Percentiles rank a stretch among this genome's conserved stretches.
phyloP scores from a whole-genome alignment of 2,888 invertebrate species.

The Agonum fuliginosum region DNA sequence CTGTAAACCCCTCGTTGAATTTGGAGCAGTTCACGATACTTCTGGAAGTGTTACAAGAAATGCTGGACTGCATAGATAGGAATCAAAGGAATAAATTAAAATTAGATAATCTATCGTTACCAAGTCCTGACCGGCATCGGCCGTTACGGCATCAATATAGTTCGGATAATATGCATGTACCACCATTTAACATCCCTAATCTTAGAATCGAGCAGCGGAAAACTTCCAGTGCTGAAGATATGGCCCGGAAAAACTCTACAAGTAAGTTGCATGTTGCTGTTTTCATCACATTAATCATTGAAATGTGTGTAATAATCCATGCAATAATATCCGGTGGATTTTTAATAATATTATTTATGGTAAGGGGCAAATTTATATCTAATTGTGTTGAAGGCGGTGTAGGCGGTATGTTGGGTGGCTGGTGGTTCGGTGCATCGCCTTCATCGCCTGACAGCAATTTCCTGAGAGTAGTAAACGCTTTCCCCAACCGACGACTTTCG shows the following conservation, averaged over 20 bases:
- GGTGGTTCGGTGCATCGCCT: conserved; percentile 90
- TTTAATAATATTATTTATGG: not conserved
- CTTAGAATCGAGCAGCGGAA: conserved; percentile 89
- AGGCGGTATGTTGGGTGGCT: conserved; percentile 81
- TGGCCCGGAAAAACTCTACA: conserved; percentile 91
- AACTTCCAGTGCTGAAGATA: conserved; percentile 93
- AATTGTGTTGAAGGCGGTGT: conserved; percentile 1
- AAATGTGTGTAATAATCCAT: too few relatives aligned
- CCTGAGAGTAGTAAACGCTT: conserved; percentile 86
- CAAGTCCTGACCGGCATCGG: conserved; percentile 85
- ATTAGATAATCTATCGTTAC: conserved; percentile 84
- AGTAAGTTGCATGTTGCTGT: too few relatives aligned
- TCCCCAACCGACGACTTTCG: conserved; percentile 90
- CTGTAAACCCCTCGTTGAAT: conserved; percentile 90
- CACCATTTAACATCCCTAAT: conserved; percentile 92
- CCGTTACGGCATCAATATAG: conserved; percentile 87
- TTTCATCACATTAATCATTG: too few relatives aligned
- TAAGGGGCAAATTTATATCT: not conserved
- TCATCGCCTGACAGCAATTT: conserved; percentile 91
- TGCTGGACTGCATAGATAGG: conserved; percentile 92
- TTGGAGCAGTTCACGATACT: conserved; percentile 88
- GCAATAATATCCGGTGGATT: not conserved
- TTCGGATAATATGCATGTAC: conserved; percentile 89
- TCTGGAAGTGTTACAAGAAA: conserved; percentile 91
- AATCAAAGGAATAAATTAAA: conserved; percentile 93